Percentiles rank a stretch among this genome's conserved stretches.
These are phyloP conservation scores for Acromyrmex charruanus DNA, from an alignment of 1,140 invertebrate genomes.

Conservation along the genomic window DNA sequence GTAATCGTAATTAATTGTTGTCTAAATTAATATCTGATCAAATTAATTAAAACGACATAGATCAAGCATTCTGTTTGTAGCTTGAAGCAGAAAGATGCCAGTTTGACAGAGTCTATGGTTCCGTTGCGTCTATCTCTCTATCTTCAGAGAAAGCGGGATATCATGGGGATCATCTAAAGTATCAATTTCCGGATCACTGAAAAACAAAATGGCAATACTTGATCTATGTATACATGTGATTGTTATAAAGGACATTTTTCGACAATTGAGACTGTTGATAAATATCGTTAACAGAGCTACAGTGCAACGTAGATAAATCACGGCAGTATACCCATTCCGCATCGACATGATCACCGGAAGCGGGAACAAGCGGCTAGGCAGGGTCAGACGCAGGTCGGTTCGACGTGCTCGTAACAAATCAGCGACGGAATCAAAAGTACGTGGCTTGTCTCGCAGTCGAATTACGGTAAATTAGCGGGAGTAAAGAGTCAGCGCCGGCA, in stretches of 20 bases:
- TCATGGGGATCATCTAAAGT: too few relatives aligned
- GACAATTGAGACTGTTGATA: background rate
- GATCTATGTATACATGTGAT: too few relatives aligned
- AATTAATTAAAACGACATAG: background rate
- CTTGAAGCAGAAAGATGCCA: too few relatives aligned
- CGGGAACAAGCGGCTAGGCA: slow-evolving; percentile 37
- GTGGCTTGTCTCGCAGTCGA: slow-evolving; percentile 78
- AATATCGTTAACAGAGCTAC: background rate
- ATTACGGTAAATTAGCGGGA: slow-evolving; percentile 84
- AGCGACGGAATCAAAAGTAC: slow-evolving; percentile 76
- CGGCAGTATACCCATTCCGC: background rate
- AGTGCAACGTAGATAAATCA: slow-evolving; percentile 2
- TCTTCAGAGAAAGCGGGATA: too few relatives aligned
- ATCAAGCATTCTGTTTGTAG: too few relatives aligned
- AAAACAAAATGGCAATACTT: too few relatives aligned
- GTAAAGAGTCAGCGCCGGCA: slow-evolving; percentile 79
- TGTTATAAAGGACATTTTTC: background rate
- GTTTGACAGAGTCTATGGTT: too few relatives aligned
- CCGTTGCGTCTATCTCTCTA: too few relatives aligned
- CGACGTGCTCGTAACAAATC: slow-evolving; percentile 72
- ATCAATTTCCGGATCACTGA: too few relatives aligned
- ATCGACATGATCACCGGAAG: slow-evolving; percentile 62
- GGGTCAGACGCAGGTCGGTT: slow-evolving; percentile 52
- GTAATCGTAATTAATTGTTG: too few relatives aligned
- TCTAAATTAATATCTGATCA: background rate